phyloP scores from a whole-genome alignment of 2,888 invertebrate species.

The Chrysodeixis includens region DNA sequence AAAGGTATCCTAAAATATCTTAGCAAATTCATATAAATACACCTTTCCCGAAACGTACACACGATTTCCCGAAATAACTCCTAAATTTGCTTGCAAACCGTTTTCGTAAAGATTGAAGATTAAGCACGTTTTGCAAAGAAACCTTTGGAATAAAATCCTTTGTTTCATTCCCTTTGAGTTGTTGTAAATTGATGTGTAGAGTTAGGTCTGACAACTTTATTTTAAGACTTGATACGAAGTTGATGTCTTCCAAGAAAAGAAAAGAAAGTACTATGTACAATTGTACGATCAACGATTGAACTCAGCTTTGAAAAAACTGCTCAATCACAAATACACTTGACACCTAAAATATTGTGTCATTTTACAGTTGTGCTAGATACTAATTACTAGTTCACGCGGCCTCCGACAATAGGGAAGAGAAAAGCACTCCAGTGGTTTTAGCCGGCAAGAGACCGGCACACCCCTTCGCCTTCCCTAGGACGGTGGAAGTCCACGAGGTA shows the following conservation, averaged over 20 bases:
- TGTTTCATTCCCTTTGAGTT: slow-evolving; percentile 39
- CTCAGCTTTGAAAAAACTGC: too few species aligned
- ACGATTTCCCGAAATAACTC: slow-evolving; percentile 11
- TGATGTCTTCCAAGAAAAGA: slow-evolving; percentile 3
- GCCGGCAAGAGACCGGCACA: too few species aligned
- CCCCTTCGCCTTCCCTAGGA: too few species aligned
- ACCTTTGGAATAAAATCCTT: slow-evolving; percentile 35
- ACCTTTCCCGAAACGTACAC: neutral
- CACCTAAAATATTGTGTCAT: too few species aligned
- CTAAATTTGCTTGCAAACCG: slow-evolving; percentile 24
- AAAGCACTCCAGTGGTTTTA: too few species aligned
- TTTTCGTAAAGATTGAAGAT: slow-evolving; percentile 45
- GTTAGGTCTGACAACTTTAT: slow-evolving; percentile 47
- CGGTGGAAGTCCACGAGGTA: too few species aligned
- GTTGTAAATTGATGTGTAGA: slow-evolving; percentile 48
- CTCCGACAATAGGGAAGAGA: too few species aligned
- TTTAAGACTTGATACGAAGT: slow-evolving; percentile 14
- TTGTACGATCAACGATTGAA: too few species aligned
- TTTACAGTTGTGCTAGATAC: too few species aligned
- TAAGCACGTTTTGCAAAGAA: slow-evolving; percentile 36
- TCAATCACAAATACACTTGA: too few species aligned
- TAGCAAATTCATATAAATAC: neutral
- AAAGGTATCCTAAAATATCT: neutral
- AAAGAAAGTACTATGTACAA: neutral
- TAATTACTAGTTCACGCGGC: too few species aligned